Base-by-base conservation (phyloP, 2,888 invertebrate species). In the Gryllus longicercus region DNA sequence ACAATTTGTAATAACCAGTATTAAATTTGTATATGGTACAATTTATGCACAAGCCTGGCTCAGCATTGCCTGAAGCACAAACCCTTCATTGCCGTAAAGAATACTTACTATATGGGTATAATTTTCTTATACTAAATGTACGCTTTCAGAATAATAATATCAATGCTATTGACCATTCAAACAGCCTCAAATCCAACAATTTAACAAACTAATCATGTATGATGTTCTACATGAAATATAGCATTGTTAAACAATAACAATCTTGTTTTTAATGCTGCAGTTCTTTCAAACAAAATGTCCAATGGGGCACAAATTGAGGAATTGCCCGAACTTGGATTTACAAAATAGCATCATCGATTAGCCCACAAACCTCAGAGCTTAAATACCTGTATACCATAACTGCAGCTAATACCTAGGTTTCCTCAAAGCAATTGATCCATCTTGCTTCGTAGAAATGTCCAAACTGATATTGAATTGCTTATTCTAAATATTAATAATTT, bases 371-470 rank as follows among this genome's bases (percentile, higher is more conserved):
- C 63, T n/a, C 63, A 63, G 63, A 63, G 63, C 63, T 63, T n/a
- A 63, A 18, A 63, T 63, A 14, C 14, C 16, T 63, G 63, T n/a
- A 18, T 63, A 18, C n/a, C n/a, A 63, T 63, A 63, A 14, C 63
- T 63, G 38, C 63, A 63, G 14, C 63, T 63, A 63, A 18, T 18
- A 63, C 63, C 63, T 63, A 18, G 63, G 63, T 63, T 63, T 63
- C 63, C 63, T 63, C 63, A 63, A 63, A 63, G 63, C 63, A 63
- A 18, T 63, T 63, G 63, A 63, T n/a, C n/a, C 63, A 63, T n/a
- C 38, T 38, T 38, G 38, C 38, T 38, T 38, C 38, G 38, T 38
- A 38, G 38, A 38, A 4, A 38, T 38, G 38, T 38, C 38, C 38
- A 38, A 38, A 38, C 38, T 38, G 38, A 38, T 38, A 38, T 38